Evolutionary conservation across 2,888 invertebrate species (phyloP).

Genomic region (Thymelicus acteon): DNA sequence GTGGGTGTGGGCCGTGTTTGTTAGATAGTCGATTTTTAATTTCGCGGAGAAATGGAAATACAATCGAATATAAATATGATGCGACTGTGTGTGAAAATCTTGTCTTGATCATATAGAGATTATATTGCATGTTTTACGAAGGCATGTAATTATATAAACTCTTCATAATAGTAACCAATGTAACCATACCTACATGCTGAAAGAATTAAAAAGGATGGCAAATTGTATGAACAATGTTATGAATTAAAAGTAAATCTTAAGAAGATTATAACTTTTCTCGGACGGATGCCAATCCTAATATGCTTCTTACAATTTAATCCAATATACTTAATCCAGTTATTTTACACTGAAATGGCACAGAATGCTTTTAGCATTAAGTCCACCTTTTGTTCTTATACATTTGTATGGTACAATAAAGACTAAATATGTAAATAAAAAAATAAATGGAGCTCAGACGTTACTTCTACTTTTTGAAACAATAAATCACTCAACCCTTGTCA

Average conservation of each 20-base stretch:
- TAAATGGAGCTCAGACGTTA: constrained; percentile 1
- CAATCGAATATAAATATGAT: not conserved
- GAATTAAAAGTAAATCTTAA: not conserved
- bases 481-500: constrained; percentile 45
- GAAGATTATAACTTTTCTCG: constrained; percentile 4
- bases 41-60: not conserved
- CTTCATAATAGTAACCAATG: not conserved
- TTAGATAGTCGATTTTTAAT: constrained; percentile 37
- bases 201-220: too few relatives aligned
- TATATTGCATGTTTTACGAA: too few relatives aligned
- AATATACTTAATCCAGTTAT: constrained; percentile 32
- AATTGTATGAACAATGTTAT: too few relatives aligned
- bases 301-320: constrained; percentile 48
- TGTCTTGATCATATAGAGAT: too few relatives aligned
- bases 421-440: too few relatives aligned
- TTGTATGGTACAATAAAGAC: too few relatives aligned
- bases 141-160: too few relatives aligned
- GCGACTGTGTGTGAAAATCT: too few relatives aligned
- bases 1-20: constrained; percentile 55
- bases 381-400: too few relatives aligned
- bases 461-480: constrained; percentile 21
- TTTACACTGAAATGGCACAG: constrained; percentile 22
- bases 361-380: too few relatives aligned
- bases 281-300: constrained; percentile 14
- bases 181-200: too few relatives aligned